These are phyloP conservation scores for Mus pahari DNA, from an alignment of 2,113 vertebrate species.

Conservation along the genomic window DNA sequence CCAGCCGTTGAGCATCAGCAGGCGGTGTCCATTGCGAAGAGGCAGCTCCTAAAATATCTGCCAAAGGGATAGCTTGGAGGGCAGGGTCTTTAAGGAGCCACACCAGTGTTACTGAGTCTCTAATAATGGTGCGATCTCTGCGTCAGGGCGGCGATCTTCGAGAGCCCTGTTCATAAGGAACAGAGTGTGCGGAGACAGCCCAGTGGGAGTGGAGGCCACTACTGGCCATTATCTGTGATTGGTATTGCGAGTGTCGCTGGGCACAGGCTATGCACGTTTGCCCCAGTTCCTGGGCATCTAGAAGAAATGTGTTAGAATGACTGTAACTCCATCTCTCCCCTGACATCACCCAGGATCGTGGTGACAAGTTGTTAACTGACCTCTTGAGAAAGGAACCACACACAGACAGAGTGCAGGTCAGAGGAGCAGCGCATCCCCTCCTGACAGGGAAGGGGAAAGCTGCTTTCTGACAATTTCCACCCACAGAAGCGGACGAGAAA, in stretches of 20 bases:
- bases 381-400: background rate
- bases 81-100: slow-evolving; percentile 24
- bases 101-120: background rate
- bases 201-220: background rate
- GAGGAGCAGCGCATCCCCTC: background rate
- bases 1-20: slow-evolving; percentile 1
- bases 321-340: slow-evolving; percentile 18
- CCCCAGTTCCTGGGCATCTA: background rate
- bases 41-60: slow-evolving; percentile 48
- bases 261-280: background rate
- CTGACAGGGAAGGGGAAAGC: background rate
- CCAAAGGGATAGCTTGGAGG: slow-evolving; percentile 24
- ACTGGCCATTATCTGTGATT: background rate
- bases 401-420: background rate
- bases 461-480: slow-evolving; percentile 32
- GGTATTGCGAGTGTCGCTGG: background rate
- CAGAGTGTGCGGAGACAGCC: background rate
- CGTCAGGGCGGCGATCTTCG: background rate
- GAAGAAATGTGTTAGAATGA: background rate
- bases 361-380: background rate
- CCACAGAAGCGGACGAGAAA: background rate
- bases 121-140: background rate
- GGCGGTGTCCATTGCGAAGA: background rate
- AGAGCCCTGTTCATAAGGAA: background rate
- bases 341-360: background rate